Conservation (phyloP, 2,113 vertebrate genomes). For the Zosterops pallidus region DNA sequence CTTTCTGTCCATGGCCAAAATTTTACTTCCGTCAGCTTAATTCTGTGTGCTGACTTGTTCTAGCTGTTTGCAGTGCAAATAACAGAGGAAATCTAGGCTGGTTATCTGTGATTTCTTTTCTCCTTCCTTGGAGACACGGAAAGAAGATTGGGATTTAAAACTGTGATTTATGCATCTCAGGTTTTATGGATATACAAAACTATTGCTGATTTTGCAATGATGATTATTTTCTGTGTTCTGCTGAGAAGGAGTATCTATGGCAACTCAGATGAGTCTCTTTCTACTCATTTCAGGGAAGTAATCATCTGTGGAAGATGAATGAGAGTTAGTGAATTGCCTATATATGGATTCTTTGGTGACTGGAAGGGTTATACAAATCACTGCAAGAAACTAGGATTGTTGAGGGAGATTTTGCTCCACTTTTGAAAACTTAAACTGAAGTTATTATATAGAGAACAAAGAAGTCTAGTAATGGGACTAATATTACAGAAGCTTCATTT, state of each 20-base stretch:
- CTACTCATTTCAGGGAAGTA: not conserved
- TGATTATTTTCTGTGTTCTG: not conserved
- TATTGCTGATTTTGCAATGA: not conserved
- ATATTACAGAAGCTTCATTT: not conserved
- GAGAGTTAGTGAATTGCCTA: not conserved
- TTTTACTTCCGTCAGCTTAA: conserved; percentile 22
- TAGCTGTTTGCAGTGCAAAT: conserved; percentile 13
- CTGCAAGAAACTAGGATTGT: not conserved
- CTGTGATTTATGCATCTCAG: not conserved
- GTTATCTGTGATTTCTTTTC: not conserved
- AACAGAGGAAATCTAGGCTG: not conserved
- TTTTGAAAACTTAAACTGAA: not conserved
- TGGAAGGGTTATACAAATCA: not conserved
- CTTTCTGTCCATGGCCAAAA: not conserved
- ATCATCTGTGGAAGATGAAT: not conserved
- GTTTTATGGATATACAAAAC: not conserved
- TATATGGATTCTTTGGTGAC: not conserved
- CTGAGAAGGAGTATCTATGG: not conserved
- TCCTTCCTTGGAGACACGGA: not conserved
- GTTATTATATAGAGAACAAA: not conserved
- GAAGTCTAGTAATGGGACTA: not conserved
- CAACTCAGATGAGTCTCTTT: not conserved
- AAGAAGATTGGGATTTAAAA: not conserved
- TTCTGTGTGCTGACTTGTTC: conserved; percentile 22
- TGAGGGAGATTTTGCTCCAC: not conserved